Percentiles rank a stretch among this genome's conserved stretches.
phyloP scores from a whole-genome alignment of 2,113 vertebrate genomes.

The Lates calcarifer region DNA sequence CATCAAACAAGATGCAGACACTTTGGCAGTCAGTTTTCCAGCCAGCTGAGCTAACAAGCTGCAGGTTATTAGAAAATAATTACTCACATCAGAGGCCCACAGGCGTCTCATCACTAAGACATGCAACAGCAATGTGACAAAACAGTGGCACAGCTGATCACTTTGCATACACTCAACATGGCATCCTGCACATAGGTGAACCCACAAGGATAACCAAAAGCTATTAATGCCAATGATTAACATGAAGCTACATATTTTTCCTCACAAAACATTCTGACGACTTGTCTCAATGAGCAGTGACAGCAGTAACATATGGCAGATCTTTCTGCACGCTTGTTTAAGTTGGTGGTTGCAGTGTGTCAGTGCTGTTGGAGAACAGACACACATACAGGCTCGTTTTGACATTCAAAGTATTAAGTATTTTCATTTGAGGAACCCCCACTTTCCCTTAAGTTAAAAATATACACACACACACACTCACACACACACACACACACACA shows the following conservation, averaged over 20 bases:
- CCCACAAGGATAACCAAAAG: not conserved
- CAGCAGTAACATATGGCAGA: not conserved
- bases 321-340: not conserved
- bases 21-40: conserved; percentile 47
- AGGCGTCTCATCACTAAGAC: conserved; percentile 42
- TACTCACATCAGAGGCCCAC: conserved; percentile 43
- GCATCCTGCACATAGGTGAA: conserved; percentile 19
- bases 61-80: conserved; percentile 71
- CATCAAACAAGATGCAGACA: conserved; percentile 51
- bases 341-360: not conserved
- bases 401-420: conserved; percentile 36
- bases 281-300: not conserved
- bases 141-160: conserved; percentile 37
- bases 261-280: not conserved
- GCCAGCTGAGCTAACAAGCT: conserved; percentile 69
- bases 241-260: not conserved
- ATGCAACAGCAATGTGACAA: conserved; percentile 48
- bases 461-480: not conserved
- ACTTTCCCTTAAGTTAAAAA: not conserved
- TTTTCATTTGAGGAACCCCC: not conserved
- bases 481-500: not conserved
- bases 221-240: not conserved
- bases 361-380: not conserved
- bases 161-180: not conserved
- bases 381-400: conserved; percentile 11